Conservation (phyloP, 2,797 vertebrate genomes). For the Phalanger gymnotis region DNA sequence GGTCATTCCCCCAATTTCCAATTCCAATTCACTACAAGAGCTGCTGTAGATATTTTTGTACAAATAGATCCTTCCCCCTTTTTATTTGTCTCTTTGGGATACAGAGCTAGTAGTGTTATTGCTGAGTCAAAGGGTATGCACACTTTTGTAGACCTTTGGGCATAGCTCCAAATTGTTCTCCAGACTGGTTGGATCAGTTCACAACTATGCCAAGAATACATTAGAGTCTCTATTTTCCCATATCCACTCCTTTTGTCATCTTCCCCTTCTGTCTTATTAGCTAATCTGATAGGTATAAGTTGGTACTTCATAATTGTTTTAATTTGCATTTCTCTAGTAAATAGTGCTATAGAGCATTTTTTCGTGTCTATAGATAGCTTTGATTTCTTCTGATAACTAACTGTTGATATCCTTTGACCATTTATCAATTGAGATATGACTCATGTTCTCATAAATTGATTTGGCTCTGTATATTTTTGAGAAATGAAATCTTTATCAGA, state of each 20-base stretch:
- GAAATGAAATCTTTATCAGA: too few relatives aligned
- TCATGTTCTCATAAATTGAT: neutral
- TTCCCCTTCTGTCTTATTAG: neutral
- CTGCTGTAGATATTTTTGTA: neutral
- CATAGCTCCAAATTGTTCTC: neutral
- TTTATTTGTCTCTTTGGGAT: neutral
- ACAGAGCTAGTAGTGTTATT: neutral
- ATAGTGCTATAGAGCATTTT: neutral
- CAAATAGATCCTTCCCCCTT: neutral
- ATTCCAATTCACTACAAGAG: neutral
- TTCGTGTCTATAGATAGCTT: neutral
- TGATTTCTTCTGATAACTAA: neutral
- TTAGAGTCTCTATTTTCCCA: neutral
- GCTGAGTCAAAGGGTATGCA: neutral
- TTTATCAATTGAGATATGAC: neutral
- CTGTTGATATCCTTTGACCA: neutral
- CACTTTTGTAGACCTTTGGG: neutral
- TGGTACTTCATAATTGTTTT: neutral
- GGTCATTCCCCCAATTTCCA: too few relatives aligned
- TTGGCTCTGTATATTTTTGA: neutral
- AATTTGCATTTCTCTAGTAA: neutral
- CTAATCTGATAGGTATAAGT: neutral
- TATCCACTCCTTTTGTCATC: neutral
- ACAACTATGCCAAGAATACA: neutral
- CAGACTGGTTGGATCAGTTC: neutral